Base-by-base conservation (phyloP, 2,888 invertebrate genomes). In the Mesorhabditis spiculigera region DNA sequence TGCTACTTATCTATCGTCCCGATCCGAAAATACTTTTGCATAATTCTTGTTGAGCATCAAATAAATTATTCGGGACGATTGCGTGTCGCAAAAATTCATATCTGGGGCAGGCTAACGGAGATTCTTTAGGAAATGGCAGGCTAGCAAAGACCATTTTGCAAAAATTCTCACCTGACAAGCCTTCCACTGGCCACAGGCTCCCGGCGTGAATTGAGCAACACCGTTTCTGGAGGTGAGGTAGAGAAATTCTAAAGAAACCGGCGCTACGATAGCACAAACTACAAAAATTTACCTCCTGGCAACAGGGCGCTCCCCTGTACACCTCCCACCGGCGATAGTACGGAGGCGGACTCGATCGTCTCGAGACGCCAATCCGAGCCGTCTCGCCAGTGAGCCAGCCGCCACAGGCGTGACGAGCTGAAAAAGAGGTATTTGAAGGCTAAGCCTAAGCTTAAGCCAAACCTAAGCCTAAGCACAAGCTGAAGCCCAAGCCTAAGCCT, bases 321-420 rank as follows among this genome's bases (percentile, higher is more conserved):
- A 77, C 67, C 43, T 69, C 63, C 63, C 74, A 66, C 50, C 74
- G 65, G 1, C 28, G 28, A 28, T 28, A 28, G 28, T 28, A 28
- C 28, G 3, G 58, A 13, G 0, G 8, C 58, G 8, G 8, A 13
- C 63, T 80, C 78, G 13, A 80, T 70, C 3, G 76, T 62, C 16
- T 68, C 72, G 70, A 65, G 76, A 68, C 76, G 73, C 75, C 77
- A 78, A 50, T 75, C 76, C 43, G 75, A 78, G 50, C 78, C 78
- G 66, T 78, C 81, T 43, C 76, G 71, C 79, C 79, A 81, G 63
- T 81, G 79, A 13, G 76, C 76, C 4, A 80, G 61, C 68, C 79
- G 79, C 80, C 81, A 78, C 72, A 78, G 69, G 44, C 63, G 43
- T 10, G 66, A 43, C 45, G 50, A 13, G 45, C 76, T 68, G 58